Percentiles rank a stretch among this genome's conserved stretches.
phyloP scores from a whole-genome alignment of 2,888 invertebrate genomes.

The Entomobrya multifasciata region DNA sequence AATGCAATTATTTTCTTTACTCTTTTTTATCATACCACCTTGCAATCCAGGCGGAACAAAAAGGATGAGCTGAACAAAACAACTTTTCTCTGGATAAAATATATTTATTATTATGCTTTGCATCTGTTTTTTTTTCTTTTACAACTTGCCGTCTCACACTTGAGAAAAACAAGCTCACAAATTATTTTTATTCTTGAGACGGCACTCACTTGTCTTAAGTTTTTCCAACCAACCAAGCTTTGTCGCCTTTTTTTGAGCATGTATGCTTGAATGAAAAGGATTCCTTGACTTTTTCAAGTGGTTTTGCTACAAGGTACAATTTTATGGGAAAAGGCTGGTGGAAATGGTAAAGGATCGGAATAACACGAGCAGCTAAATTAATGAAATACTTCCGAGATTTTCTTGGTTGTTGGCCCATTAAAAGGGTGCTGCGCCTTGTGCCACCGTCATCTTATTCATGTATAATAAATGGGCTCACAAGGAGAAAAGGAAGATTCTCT shows the following conservation, averaged over 20 bases:
- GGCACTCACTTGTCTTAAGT: background rate
- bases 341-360: conserved; percentile 53
- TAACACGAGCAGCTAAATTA: conserved; percentile 55
- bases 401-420: conserved; percentile 37
- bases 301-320: too few species aligned
- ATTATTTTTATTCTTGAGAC: conserved; percentile 13
- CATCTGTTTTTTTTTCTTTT: background rate
- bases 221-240: background rate
- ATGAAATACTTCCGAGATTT: conserved; percentile 65
- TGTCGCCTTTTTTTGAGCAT: background rate
- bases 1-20: background rate
- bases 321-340: too few species aligned
- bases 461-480: conserved; percentile 59
- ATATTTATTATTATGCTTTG: background rate
- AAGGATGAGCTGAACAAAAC: background rate
- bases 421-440: conserved; percentile 56
- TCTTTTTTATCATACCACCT: background rate
- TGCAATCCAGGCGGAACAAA: background rate
- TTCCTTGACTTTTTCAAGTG: conserved; percentile 52
- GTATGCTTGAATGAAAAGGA: background rate
- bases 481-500: too few species aligned
- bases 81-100: too few species aligned
- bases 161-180: conserved; percentile 47
- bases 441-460: conserved; percentile 37
- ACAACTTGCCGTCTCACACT: background rate